phyloP scores from a whole-genome alignment of 2,113 vertebrate species.

The Lophura nycthemera region DNA sequence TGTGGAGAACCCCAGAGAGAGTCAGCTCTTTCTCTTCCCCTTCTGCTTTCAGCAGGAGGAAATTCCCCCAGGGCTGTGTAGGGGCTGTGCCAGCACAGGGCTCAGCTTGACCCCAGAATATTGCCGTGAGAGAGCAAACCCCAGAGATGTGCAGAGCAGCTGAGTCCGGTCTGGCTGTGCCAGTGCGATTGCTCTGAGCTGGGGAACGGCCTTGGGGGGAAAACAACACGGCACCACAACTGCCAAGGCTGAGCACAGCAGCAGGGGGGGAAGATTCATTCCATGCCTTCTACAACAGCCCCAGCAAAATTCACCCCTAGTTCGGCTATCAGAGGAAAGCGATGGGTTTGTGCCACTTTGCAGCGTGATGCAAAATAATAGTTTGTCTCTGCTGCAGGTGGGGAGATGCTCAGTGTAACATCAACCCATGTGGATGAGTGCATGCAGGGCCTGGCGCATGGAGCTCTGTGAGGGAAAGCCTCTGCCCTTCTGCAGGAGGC shows the following conservation, averaged over 20 bases:
- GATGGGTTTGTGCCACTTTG: background rate
- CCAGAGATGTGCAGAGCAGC: background rate
- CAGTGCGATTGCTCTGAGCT: background rate
- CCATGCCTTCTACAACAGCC: background rate
- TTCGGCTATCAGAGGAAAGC: background rate
- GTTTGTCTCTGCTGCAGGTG: background rate
- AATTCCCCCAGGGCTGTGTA: background rate
- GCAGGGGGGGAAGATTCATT: conserved; percentile 19
- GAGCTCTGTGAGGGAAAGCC: background rate
- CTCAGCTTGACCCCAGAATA: background rate
- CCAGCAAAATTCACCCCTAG: background rate
- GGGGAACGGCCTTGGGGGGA: background rate
- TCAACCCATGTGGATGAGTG: accelerated
- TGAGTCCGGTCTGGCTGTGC: background rate
- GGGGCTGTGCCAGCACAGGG: accelerated
- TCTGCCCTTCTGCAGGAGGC: background rate
- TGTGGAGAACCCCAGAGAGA: conserved; percentile 4
- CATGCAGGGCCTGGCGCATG: background rate
- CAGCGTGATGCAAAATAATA: background rate
- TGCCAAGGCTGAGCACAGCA: conserved; percentile 43
- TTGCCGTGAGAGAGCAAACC: background rate
- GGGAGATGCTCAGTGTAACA: accelerated
- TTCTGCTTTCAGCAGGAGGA: conserved; percentile 54
- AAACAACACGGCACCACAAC: background rate
- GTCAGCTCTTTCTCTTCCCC: conserved; percentile 61